Evolutionary conservation across 2,888 invertebrate genomes (phyloP), one percentile per base, ranked within the genome.

Genomic region (Capitulum mitella): DNA sequence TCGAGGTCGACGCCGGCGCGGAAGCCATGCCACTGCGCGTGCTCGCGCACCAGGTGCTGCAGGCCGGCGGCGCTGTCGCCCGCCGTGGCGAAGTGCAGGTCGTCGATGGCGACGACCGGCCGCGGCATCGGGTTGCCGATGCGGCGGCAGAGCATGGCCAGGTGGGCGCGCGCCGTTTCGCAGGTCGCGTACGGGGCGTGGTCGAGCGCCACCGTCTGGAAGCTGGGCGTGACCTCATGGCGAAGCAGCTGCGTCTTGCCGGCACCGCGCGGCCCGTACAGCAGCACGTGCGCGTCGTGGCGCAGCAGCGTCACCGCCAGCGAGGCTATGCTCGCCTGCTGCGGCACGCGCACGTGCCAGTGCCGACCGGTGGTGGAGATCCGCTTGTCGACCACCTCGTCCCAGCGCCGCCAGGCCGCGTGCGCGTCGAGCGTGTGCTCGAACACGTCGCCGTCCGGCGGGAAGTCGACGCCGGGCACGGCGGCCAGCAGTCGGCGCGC

Each of bases 1-100:
- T 70, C 70, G 26, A 70, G 40, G 29, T 70, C 70, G 16, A 12
- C 40, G 37, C 70, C 70, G 40, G 40, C 19, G 10, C 70, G 37
- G 40, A 70, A 70, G 10, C 70, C 70, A 19, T 40, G 40, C 37
- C 37, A 10, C 10, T 26, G 70, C 10, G 14, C 16, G 37, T 70
- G 70, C 19, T 70, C 70, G 70, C 70, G 70, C 37, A 70, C 16
- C 70, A 70, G 40, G 29, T 70, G 70, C 26, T 70, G 70, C 40
- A 70, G 26, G 3, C 70, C 70, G 26, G 37, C 40, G 40, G 37
- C 26, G 6, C 29, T 8, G 2, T n/a, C n/a, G 10, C 37, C 70
- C 16, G 26, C 10, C 22, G 70, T 70, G 19, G 40, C 40, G n/a
- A 26, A 70, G 70, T 70, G 70, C 26, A 70, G 10, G 12, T 70